Evolutionary conservation across 2,797 vertebrate species (phyloP).

Genomic region (Tarsius wallacei): DNA sequence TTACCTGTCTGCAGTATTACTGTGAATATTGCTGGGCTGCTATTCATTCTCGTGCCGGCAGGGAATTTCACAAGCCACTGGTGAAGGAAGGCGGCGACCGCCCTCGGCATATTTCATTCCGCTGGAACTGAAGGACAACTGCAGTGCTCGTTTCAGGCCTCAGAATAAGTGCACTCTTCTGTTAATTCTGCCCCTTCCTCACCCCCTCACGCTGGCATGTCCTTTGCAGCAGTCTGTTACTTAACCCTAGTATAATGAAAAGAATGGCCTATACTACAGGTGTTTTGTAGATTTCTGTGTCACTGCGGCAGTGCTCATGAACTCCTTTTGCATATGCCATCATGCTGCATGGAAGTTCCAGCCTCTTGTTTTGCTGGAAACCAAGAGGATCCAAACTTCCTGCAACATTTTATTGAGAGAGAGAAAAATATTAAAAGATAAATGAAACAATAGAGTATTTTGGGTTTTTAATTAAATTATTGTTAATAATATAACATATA

Average conservation of each 20-base stretch:
- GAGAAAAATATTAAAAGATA: conserved; percentile 92
- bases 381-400: conserved; percentile 91
- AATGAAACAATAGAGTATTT: conserved; percentile 94
- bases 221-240: conserved; percentile 92
- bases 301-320: conserved; percentile 90
- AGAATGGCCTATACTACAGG: conserved; percentile 92
- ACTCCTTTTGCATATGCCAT: conserved; percentile 91
- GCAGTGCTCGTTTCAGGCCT: conserved; percentile 92
- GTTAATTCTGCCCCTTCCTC: conserved; percentile 92
- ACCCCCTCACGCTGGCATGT: conserved; percentile 91
- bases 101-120: conserved; percentile 99
- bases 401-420: conserved; percentile 92
- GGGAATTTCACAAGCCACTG: conserved; percentile 99
- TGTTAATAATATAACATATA: conserved; percentile 93
- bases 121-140: conserved; percentile 97
- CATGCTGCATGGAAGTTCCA: conserved; percentile 89
- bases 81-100: conserved; percentile 99
- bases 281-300: conserved; percentile 92
- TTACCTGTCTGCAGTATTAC: conserved; percentile 99
- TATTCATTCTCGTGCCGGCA: conserved; percentile 98
- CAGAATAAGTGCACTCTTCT: conserved; percentile 99
- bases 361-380: conserved; percentile 90
- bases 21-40: conserved; percentile 99
- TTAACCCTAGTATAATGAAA: conserved; percentile 91
- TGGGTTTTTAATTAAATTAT: conserved; percentile 94